A percentile compares a stretch with the other conserved stretches of the same genome.
These are phyloP conservation scores for Orussus abietinus DNA, from an alignment of 1,140 invertebrate genomes.

Conservation along the genomic window DNA sequence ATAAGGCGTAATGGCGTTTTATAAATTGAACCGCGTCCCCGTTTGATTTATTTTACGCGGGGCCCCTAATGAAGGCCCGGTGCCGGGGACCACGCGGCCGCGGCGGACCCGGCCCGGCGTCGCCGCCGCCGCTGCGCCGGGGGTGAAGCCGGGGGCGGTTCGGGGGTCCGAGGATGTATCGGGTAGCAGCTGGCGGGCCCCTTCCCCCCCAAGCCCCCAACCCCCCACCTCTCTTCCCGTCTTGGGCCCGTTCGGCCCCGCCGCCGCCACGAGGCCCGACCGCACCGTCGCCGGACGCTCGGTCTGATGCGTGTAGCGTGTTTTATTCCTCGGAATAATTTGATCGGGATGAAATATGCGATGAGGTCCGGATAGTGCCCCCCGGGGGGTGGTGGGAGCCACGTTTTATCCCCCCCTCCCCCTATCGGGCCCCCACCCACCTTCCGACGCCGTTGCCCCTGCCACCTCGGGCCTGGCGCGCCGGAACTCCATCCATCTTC, in stretches of 20 bases:
- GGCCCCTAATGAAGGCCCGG: constrained; percentile 29
- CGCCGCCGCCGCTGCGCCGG: too few relatives aligned
- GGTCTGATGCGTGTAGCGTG: constrained; percentile 20
- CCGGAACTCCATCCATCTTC: constrained; percentile 18
- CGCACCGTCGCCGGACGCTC: constrained; percentile 15
- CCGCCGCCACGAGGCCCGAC: constrained; percentile 1
- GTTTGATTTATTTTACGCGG: constrained; percentile 33
- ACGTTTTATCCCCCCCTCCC: constrained; percentile 10
- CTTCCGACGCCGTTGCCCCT: too few relatives aligned
- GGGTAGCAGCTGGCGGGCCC: constrained; percentile 3
- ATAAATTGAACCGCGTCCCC: constrained; percentile 30
- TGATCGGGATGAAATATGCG: constrained; percentile 35
- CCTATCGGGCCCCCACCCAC: too few relatives aligned
- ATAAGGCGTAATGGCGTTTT: constrained; percentile 29
- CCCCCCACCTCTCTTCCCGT: constrained; percentile 6
- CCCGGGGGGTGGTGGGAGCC: constrained; percentile 13
- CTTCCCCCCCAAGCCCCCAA: background rate
- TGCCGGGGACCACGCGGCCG: too few relatives aligned
- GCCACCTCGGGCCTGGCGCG: constrained; percentile 8
- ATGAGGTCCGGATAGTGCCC: constrained; percentile 27
- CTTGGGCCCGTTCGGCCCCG: background rate
- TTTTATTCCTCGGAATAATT: constrained; percentile 36
- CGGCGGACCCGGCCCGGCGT: too few relatives aligned
- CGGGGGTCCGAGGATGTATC: constrained; percentile 20
- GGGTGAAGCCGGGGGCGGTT: constrained; percentile 12